These are phyloP conservation scores for Schmidtea mediterranea DNA, from an alignment of 1,140 invertebrate species.

Conservation along the genomic window DNA sequence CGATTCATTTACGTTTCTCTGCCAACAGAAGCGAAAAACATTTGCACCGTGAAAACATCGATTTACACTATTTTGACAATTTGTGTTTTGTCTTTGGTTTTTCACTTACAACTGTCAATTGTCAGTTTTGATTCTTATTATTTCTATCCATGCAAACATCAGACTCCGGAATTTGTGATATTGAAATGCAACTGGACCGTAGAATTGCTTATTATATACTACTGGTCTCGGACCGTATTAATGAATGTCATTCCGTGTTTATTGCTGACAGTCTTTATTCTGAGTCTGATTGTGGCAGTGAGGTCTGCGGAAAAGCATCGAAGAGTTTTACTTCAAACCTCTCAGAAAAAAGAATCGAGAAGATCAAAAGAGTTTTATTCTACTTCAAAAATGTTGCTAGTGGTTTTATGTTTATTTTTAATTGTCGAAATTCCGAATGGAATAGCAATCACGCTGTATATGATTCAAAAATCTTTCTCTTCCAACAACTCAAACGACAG, in stretches of 20 bases:
- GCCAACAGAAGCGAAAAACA: conserved; percentile 25
- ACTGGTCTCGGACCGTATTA: conserved; percentile 48
- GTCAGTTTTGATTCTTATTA: no score
- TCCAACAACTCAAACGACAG: conserved; percentile 39
- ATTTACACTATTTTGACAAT: no score
- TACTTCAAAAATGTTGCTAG: conserved; percentile 62
- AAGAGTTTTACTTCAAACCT: conserved; percentile 17
- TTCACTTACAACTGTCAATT: no score
- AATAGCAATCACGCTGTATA: conserved; percentile 38
- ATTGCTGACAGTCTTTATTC: conserved; percentile 54
- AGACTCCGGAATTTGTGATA: no score
- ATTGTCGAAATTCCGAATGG: no score
- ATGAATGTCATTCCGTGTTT: conserved; percentile 57
- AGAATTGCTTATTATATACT: conserved; percentile 17
- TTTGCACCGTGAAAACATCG: conserved; percentile 51
- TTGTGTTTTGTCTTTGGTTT: no score
- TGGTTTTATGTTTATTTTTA: conserved; percentile 42
- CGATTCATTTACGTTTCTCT: conserved; percentile 49
- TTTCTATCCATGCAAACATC: no score
- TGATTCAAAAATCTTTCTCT: conserved; percentile 37
- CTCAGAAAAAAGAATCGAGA: conserved; percentile 40
- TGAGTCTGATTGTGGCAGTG: conserved; percentile 49
- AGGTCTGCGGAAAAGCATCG: conserved; percentile 42
- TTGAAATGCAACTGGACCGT: no score
- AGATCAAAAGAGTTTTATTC: conserved; percentile 51